Conservation (phyloP, 2,888 invertebrate species). For the Micropterix aruncella region DNA sequence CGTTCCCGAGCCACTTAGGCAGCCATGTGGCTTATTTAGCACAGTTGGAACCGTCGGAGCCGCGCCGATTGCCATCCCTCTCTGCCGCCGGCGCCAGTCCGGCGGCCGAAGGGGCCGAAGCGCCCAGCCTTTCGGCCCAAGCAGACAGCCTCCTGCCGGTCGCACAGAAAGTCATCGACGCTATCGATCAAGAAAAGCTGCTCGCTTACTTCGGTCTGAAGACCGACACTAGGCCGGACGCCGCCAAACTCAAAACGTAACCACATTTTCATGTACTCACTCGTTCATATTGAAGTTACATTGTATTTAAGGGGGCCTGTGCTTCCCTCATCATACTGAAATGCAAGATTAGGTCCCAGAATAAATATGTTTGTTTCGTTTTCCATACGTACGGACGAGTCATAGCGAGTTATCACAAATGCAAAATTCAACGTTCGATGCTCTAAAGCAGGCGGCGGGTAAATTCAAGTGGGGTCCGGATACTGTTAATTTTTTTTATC, state of each 20-base stretch:
- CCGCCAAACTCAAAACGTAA: conserved; percentile 70
- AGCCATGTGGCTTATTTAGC: conserved; percentile 62
- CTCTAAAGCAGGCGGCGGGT: too few species aligned
- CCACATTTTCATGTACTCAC: conserved; percentile 16
- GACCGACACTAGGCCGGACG: conserved; percentile 69
- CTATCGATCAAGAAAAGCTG: conserved; percentile 63
- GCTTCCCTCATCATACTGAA: too few species aligned
- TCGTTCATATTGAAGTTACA: too few species aligned
- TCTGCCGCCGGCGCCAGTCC: background rate
- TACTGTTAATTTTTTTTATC: too few species aligned
- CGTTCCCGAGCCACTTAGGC: conserved; percentile 62
- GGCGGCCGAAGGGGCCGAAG: background rate
- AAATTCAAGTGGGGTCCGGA: too few species aligned
- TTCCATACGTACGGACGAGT: too few species aligned
- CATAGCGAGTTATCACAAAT: too few species aligned
- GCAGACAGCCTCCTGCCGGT: conserved; percentile 31
- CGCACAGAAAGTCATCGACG: conserved; percentile 28
- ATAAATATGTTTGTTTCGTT: too few species aligned
- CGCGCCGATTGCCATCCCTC: conserved; percentile 56
- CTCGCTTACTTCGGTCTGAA: conserved; percentile 76
- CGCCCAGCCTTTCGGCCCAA: conserved; percentile 47
- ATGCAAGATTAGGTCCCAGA: too few species aligned
- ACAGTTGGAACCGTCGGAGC: conserved; percentile 18
- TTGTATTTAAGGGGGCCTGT: too few species aligned
- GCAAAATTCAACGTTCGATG: too few species aligned